Evolutionary conservation across 2,113 vertebrate species (phyloP).

Genomic region (Rynchops niger): DNA sequence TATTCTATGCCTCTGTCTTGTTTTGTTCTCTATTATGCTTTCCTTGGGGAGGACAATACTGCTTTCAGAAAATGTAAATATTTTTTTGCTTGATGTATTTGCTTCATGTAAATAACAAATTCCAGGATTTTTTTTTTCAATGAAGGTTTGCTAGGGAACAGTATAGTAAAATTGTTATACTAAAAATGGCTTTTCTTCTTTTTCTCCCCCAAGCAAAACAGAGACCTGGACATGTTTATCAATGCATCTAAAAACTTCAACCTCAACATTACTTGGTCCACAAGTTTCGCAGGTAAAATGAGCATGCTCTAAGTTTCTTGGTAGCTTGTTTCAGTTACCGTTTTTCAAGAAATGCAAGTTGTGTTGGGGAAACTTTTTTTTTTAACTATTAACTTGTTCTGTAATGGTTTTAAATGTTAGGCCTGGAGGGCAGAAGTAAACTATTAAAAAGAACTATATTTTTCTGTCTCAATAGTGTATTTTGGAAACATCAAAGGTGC

Average conservation of each 20-base stretch:
- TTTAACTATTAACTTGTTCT: background rate
- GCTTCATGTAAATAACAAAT: background rate
- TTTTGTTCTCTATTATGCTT: background rate
- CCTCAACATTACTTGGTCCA: conserved; percentile 97
- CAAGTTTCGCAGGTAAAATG: conserved; percentile 90
- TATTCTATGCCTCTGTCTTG: rapidly evolving
- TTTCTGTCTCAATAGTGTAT: background rate
- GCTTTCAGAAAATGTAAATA: background rate
- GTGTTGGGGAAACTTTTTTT: background rate
- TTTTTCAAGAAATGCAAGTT: background rate
- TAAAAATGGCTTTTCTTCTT: background rate
- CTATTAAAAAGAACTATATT: rapidly evolving
- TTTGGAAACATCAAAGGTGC: background rate
- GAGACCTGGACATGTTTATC: conserved; percentile 98
- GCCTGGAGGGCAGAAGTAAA: background rate
- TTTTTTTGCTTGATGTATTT: background rate
- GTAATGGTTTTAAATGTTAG: background rate
- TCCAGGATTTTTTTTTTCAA: background rate
- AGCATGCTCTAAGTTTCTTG: background rate
- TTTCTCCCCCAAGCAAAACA: conserved; percentile 82
- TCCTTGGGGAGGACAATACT: background rate
- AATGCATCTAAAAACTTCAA: conserved; percentile 99
- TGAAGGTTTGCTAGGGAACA: background rate
- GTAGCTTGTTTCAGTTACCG: background rate
- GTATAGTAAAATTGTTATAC: background rate